A percentile compares a stretch with the other conserved stretches of the same genome.
These are phyloP conservation scores for Menura novaehollandiae DNA, from an alignment of 2,113 vertebrate genomes.

Conservation along the genomic window DNA sequence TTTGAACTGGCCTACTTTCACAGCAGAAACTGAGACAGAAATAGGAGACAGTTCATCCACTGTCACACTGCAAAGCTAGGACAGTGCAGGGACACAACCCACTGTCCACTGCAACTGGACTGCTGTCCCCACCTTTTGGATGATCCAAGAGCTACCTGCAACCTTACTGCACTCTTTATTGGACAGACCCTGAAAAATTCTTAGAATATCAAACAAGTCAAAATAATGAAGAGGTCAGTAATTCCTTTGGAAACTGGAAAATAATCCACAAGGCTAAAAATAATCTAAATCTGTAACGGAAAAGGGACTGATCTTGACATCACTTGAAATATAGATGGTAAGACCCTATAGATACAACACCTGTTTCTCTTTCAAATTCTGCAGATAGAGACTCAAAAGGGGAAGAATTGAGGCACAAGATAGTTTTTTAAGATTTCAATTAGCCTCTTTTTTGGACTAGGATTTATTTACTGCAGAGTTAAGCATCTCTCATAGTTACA, in stretches of 20 bases:
- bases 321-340: background rate
- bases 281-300: background rate
- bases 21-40: background rate
- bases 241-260: background rate
- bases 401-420: constrained; percentile 27
- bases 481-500: constrained; percentile 48
- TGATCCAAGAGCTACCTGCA: background rate
- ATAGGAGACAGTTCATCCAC: background rate
- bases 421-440: constrained; percentile 65
- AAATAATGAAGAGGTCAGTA: background rate
- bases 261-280: background rate
- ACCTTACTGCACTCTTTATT: background rate
- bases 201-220: background rate
- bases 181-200: background rate
- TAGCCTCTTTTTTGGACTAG: constrained; percentile 21
- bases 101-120: background rate
- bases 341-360: background rate
- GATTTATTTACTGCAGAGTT: constrained; percentile 49
- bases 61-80: background rate
- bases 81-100: background rate
- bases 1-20: background rate
- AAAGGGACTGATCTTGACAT: constrained; percentile 1
- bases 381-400: constrained; percentile 5
- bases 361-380: constrained; percentile 36
- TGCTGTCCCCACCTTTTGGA: background rate